Base-by-base conservation (phyloP, 2,888 invertebrate genomes). In the Lydus trimaculatus region DNA sequence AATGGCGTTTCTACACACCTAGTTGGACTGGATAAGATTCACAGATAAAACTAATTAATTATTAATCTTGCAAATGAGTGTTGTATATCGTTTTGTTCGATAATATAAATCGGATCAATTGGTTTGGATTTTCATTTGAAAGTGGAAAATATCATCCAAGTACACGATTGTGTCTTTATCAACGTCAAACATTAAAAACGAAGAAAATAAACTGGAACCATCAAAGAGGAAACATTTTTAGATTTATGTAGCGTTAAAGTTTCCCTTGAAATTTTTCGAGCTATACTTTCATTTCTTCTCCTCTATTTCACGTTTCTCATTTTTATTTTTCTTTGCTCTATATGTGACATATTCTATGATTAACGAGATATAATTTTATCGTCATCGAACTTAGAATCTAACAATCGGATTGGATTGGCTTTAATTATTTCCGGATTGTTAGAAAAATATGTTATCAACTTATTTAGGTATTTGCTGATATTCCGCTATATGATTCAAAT, bases 171-270 rank as follows among this genome's bases (percentile, higher is more conserved):
- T 13, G 13, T 56, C 48, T 15, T 15, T 25, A 20, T 56, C 25
- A 4, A 25, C 13, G 8, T 23, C 23, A 25, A 13, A 56, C 9
- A 56, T 56, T 25, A 20, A 20, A 56, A 56, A 25, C 13, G 5
- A 25, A 25, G 20, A 11, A 25, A 13, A 13, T 23, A 2, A 56
- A 56, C 25, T 25, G 25, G 25, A 56, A 56, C 13, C 25, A 56
- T 56, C 56, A 56, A 25, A 56, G 23, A 25, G 25, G 56, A 56
- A 56, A 56, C 56, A 25, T 25, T 23, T 56, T 56, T 23, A 56
- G 56, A 56, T 56, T 56, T 56, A 56, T 56, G 56, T 56, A 56
- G 56, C 56, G 56, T 56, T 56, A 56, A 56, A 56, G 25, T 56
- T 52, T 43, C 1, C 43, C 17, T 43, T 52, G 23, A 13, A 9